Evolutionary conservation across 2,797 vertebrate genomes (phyloP).

Genomic region (Chelonia mydas): DNA sequence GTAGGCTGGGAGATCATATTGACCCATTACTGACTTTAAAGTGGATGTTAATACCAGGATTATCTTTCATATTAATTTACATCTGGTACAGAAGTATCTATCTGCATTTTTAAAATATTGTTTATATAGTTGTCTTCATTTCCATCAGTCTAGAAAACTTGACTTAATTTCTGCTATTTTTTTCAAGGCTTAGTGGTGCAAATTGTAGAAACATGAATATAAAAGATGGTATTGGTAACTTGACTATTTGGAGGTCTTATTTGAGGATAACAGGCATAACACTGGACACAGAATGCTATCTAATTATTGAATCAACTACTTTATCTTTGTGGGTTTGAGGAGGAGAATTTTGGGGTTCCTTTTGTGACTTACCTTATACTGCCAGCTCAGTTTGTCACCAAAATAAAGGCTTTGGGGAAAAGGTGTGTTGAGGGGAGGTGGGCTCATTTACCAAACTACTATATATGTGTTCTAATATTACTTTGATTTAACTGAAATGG

Average conservation of each 20-base stretch:
- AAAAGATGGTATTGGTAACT: not conserved
- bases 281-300: not conserved
- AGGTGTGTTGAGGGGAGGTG: not conserved
- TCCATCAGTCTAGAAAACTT: not conserved
- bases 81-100: not conserved
- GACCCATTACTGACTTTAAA: not conserved
- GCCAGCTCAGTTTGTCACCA: not conserved
- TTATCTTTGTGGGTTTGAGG: not conserved
- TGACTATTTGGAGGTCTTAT: not conserved
- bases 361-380: conserved; percentile 47
- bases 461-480: not conserved
- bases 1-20: conserved; percentile 73
- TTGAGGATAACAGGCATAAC: not conserved
- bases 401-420: not conserved
- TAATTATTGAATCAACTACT: conserved; percentile 44
- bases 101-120: rapidly evolving
- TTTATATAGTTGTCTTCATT: not conserved
- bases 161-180: not conserved
- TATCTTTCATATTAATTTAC: not conserved
- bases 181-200: not conserved
- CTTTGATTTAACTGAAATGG: not conserved
- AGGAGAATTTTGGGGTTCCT: conserved; percentile 52
- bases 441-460: not conserved
- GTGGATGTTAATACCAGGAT: not conserved
- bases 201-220: not conserved